These are phyloP conservation scores for Uropetala carovei DNA, from an alignment of 2,888 invertebrate genomes.

Conservation along the genomic window DNA sequence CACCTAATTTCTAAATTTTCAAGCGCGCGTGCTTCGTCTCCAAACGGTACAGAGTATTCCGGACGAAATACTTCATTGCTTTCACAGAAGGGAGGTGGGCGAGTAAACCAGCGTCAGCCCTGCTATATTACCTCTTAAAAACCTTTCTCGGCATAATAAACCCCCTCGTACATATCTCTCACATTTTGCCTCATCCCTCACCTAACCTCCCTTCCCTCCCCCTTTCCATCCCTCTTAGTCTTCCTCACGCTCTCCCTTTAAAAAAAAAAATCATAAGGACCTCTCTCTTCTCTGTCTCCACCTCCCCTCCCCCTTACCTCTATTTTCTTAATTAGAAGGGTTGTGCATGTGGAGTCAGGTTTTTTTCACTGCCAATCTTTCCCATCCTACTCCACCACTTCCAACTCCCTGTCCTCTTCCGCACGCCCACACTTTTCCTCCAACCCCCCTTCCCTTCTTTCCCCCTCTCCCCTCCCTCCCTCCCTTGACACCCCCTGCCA, in stretches of 20 bases:
- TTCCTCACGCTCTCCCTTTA: neutral
- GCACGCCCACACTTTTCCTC: neutral
- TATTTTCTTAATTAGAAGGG: constrained; percentile 64
- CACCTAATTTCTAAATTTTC: neutral
- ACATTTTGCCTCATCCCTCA: neutral
- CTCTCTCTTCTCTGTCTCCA: neutral
- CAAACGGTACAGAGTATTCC: neutral
- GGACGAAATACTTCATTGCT: too few relatives aligned
- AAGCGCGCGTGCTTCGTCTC: neutral
- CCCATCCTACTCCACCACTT: neutral
- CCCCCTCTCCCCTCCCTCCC: neutral
- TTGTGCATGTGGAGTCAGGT: constrained; percentile 49
- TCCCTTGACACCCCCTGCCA: neutral
- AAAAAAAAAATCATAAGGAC: neutral
- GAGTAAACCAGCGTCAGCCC: neutral
- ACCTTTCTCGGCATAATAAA: neutral
- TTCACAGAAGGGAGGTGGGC: neutral
- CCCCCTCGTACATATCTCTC: neutral
- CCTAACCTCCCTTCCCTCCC: too few relatives aligned
- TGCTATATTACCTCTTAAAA: neutral
- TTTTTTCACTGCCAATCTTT: neutral
- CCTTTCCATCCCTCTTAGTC: neutral
- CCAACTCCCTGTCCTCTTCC: neutral
- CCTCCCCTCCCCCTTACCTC: neutral
- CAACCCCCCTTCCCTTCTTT: neutral